A percentile compares a stretch with the other conserved stretches of the same genome.
Evolutionary conservation across 2,797 vertebrate genomes (phyloP).

Genomic region (Acanthis flammea): DNA sequence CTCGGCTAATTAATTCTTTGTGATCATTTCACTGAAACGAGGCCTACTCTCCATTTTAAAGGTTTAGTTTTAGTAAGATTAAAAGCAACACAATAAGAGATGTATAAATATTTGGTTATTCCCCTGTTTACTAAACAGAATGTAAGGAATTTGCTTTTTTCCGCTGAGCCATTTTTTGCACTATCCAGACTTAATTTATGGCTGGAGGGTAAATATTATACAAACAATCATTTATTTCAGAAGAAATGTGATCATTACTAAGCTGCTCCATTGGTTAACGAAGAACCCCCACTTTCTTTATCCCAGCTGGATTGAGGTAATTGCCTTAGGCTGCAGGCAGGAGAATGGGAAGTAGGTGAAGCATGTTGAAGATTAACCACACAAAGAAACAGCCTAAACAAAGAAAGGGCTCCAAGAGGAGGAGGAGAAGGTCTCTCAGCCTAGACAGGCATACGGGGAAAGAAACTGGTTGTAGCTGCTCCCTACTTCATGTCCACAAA

Average conservation of each 20-base stretch:
- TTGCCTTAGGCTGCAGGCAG: background rate
- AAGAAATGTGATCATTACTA: slow-evolving; percentile 9
- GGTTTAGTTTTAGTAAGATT: background rate
- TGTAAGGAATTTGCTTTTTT: background rate
- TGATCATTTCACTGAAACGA: background rate
- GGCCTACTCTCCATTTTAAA: background rate
- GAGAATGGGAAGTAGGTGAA: slow-evolving; percentile 52
- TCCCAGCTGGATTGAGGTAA: slow-evolving; percentile 25
- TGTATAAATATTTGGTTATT: slow-evolving; percentile 16
- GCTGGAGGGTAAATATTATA: background rate
- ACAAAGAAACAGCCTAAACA: slow-evolving; percentile 33
- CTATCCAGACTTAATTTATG: background rate
- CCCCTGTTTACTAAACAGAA: background rate
- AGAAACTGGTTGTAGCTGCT: background rate
- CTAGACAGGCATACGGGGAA: background rate
- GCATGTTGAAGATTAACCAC: slow-evolving; percentile 11
- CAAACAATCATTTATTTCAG: slow-evolving; percentile 17
- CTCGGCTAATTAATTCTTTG: background rate
- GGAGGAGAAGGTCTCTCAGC: background rate
- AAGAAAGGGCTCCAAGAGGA: background rate
- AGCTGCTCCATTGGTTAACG: background rate
- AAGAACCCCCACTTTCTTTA: slow-evolving; percentile 21
- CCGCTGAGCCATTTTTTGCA: background rate
- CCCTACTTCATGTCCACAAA: background rate
- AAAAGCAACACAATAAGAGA: background rate